Percentiles rank a stretch among this genome's conserved stretches.
Conservation (phyloP, 2,113 vertebrate genomes). For the Microtus richardsoni region DNA sequence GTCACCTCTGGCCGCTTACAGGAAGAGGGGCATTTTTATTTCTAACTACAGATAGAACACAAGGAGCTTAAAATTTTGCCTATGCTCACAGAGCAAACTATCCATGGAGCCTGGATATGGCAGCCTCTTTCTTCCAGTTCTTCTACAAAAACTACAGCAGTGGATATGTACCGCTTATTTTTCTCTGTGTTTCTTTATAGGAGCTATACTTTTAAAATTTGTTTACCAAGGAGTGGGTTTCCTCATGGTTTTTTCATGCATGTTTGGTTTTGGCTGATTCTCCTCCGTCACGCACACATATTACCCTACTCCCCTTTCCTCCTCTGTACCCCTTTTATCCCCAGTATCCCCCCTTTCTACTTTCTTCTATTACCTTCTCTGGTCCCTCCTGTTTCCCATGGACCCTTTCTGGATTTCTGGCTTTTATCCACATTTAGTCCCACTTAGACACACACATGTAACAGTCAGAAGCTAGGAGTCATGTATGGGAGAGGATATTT, state of each 20-base stretch:
- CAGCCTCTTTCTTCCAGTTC: background rate
- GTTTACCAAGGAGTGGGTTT: background rate
- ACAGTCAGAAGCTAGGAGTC: no score
- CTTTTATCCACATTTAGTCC: background rate
- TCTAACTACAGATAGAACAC: background rate
- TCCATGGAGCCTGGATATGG: background rate
- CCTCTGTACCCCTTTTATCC: no score
- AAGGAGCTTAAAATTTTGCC: background rate
- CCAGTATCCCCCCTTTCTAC: no score
- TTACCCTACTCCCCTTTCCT: background rate
- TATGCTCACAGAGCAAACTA: background rate
- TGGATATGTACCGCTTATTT: background rate
- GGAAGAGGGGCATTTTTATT: slow-evolving; percentile 37
- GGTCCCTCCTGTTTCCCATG: background rate
- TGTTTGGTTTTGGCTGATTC: background rate
- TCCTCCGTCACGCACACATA: background rate
- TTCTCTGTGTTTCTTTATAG: background rate
- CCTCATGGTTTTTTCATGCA: background rate
- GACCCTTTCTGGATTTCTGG: background rate
- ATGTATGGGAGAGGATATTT: background rate
- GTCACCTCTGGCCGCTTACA: no score
- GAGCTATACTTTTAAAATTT: background rate
- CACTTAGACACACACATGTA: background rate
- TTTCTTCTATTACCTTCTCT: background rate
- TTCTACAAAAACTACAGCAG: background rate